Conservation (phyloP, 2,888 invertebrate species). For the Eupithecia exiguata region DNA sequence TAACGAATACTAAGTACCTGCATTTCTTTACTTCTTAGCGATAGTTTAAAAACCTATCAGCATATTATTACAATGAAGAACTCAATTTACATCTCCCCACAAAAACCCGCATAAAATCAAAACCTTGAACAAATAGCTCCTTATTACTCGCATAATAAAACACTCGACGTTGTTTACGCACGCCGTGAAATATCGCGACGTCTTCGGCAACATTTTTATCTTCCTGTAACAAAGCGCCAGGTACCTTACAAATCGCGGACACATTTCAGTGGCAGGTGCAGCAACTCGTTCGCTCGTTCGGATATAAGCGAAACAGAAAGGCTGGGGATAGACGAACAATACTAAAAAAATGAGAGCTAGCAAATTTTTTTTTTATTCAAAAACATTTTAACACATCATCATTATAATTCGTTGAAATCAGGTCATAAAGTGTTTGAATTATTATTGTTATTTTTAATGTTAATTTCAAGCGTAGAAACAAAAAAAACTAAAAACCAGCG, state of each 20-base stretch:
- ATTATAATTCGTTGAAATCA: no score
- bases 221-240: slow-evolving; percentile 19
- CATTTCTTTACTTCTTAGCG: neutral
- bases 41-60: neutral
- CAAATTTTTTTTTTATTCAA: neutral
- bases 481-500: no score
- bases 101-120: slow-evolving; percentile 12
- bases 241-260: slow-evolving; percentile 23
- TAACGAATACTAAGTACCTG: neutral
- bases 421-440: no score
- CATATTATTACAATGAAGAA: neutral
- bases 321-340: slow-evolving; percentile 3
- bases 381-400: neutral
- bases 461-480: neutral
- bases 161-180: slow-evolving; percentile 16
- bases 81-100: neutral
- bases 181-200: slow-evolving; percentile 9
- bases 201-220: slow-evolving; percentile 17
- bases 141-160: slow-evolving; percentile 12
- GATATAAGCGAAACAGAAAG: slow-evolving; percentile 11
- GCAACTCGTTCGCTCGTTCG: slow-evolving; percentile 16
- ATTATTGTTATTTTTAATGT: no score
- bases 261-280: slow-evolving; percentile 25
- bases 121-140: slow-evolving; percentile 7
- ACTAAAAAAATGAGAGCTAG: neutral